Base-by-base conservation (phyloP, 1,140 invertebrate species). In the Cyclina sinensis region DNA sequence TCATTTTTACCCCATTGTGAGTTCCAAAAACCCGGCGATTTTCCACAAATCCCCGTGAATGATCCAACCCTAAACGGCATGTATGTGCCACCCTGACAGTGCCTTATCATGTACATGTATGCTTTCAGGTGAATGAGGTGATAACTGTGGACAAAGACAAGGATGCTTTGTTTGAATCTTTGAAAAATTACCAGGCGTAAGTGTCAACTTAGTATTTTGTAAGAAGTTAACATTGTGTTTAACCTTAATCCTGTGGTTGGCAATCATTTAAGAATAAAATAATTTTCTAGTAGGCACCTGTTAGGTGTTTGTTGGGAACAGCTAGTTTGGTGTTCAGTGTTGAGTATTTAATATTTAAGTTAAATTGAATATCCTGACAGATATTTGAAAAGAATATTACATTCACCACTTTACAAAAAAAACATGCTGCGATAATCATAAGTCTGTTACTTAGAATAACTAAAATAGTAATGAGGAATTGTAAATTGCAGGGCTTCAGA, bases 101-200 rank as follows among this genome's bases (percentile, higher is more conserved):
- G n/a, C 43, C 43, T 46, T 59, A 59, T 59, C n/a, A 9, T 59
- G n/a, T 59, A 7, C 16, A 9, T 18, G 9, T 59, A 24, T 12
- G 21, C 7, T 14, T 70, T 70, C 76, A 94, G 93, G 93, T 93
- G 35, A 92, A 91, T 48, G 91, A 93, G 51, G 59, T 94, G 18
- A 90, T 94, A 18, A 86, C 89, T n/a, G 62, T 88, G 51, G 90
- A 92, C 35, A 79, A 51, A 37, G 91, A 94, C 2, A 91, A 89
- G 68, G 91, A 92, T 4, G 12, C 68, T 7, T 70, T 94, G 80
- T 94, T 94, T 93, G 91, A 90, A 12, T 76, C 90, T 7, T 82
- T 94, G 30, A 89, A 90, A 11, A 89, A 65, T 57, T 94, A 94
- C 65, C 92, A 94, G 62, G 78, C 88, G 93, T 94, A 92, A 91